These are phyloP conservation scores for Dolichoris vasculosae DNA, from an alignment of 1,140 invertebrate genomes.

Conservation along the genomic window DNA sequence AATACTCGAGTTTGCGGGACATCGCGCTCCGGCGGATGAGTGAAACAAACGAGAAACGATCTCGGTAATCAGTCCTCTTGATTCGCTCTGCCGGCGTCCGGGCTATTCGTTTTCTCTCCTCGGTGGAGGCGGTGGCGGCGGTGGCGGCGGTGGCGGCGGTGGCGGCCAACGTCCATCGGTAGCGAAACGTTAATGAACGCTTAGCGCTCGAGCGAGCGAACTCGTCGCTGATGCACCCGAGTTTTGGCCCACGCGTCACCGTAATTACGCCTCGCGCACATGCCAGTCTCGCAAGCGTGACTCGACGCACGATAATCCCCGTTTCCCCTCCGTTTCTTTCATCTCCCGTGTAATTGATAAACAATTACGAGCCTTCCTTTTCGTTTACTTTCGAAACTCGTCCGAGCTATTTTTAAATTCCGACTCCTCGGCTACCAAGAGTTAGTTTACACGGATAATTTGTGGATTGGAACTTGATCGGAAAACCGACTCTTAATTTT, in stretches of 20 bases:
- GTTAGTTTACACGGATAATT: no score
- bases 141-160: not conserved
- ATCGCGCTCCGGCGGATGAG: not conserved
- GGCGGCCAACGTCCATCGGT: constrained; percentile 27
- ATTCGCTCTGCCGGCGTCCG: constrained; percentile 49
- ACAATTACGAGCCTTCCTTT: constrained; percentile 47
- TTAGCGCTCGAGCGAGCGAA: not conserved
- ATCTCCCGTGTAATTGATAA: constrained; percentile 36
- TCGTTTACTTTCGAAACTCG: not conserved
- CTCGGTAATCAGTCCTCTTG: constrained; percentile 46
- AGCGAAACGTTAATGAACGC: constrained; percentile 65
- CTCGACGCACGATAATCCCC: constrained; percentile 60
- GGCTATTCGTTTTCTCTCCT: constrained; percentile 29
- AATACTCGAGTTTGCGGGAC: not conserved
- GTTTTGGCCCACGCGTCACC: constrained; percentile 70
- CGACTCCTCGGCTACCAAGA: no score
- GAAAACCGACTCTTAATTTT: no score
- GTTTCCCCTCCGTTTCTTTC: constrained; percentile 23
- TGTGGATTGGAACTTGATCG: no score
- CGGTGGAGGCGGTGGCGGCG: not conserved
- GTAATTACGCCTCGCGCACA: constrained; percentile 70
- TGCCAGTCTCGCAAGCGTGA: constrained; percentile 68
- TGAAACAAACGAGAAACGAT: constrained; percentile 47
- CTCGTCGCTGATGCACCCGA: constrained; percentile 61
- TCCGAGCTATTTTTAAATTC: no score